Base-by-base conservation (phyloP, 35 echinoderm and acorn worm genomes). In the Apostichopus japonicus region DNA sequence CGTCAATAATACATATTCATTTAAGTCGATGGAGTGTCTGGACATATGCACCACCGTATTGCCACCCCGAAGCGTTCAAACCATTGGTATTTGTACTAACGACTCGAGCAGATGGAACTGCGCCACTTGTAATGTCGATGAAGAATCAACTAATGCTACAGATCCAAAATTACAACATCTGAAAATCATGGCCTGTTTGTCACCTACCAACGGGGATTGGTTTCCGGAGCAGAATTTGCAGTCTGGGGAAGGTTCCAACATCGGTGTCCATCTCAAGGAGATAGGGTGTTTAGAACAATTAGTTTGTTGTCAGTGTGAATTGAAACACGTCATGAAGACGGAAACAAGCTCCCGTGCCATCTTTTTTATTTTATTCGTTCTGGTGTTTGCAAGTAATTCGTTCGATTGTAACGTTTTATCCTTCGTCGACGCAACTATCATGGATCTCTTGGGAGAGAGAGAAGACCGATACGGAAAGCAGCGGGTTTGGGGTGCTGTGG, bases 401-500 rank as follows among this genome's bases (percentile, higher is more conserved):
- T 93, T 93, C 24, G 87, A 93, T 84, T 93, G 92, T 58, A 93
- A 93, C 72, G 90, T 90, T 51, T 55, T 93, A 6, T 52, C 55
- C n/a, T 93, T 77, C 75, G n/a, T 93, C 59, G 92, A 93, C 79
- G 72, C 92, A 23, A 53, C 87, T 17, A 90, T 87, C 67, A 93
- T 93, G 92, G 94, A 92, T 55, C 79, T 95, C 23, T 79, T 95
- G 25, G 90, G 90, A 21, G 90, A 79, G 24, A 91, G 91, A n/a
- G 72, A 77, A 17, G 76, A 62, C 56, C 22, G 92, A 51, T 95
- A 86, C 53, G 94, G 94, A 16, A 92, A 92, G 90, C 79, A 95
- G 22, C 24, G 94, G 73, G 22, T 95, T 17, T 95, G 94, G 94
- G 94, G 94, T 33, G 94, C 94, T 6, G 59, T 95, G 52, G 83